Evolutionary conservation across 1,140 invertebrate genomes (phyloP).

Genomic region (Laupala kohalensis): DNA sequence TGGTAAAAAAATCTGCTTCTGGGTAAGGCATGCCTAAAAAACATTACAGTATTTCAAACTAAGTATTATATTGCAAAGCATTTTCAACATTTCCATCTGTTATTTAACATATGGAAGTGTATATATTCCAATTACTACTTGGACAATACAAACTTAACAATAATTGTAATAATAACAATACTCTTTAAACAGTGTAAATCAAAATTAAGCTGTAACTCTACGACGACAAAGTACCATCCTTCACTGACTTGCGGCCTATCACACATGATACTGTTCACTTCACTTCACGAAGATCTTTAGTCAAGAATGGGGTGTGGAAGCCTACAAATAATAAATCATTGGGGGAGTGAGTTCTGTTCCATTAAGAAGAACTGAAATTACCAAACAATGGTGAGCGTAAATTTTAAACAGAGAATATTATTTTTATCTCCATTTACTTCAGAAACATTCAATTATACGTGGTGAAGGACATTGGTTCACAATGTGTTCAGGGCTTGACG

Average conservation of each 20-base stretch:
- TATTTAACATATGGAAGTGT: not conserved
- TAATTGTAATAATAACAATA: not conserved
- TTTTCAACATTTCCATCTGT: not conserved
- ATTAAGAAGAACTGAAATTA: not conserved
- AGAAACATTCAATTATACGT: not conserved
- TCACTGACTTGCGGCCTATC: not conserved
- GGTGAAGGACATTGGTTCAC: not conserved
- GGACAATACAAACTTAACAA: not conserved
- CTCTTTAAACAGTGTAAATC: not conserved
- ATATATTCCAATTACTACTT: not conserved
- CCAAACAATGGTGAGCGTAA: not conserved
- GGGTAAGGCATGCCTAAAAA: constrained; percentile 5
- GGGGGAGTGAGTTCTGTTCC: not conserved
- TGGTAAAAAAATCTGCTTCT: constrained; percentile 1
- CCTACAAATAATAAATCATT: not conserved
- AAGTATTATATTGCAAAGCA: not conserved
- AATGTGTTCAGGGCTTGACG: not conserved
- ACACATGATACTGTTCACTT: not conserved
- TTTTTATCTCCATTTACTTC: not conserved
- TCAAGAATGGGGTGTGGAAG: not conserved
- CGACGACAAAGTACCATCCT: not conserved
- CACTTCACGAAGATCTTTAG: not conserved
- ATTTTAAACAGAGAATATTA: not conserved
- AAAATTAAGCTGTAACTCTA: not conserved
- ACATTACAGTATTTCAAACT: not conserved